A percentile compares a stretch with the other conserved stretches of the same genome.
Conservation (phyloP, 2,113 vertebrate genomes). For the Microcebus murinus region DNA sequence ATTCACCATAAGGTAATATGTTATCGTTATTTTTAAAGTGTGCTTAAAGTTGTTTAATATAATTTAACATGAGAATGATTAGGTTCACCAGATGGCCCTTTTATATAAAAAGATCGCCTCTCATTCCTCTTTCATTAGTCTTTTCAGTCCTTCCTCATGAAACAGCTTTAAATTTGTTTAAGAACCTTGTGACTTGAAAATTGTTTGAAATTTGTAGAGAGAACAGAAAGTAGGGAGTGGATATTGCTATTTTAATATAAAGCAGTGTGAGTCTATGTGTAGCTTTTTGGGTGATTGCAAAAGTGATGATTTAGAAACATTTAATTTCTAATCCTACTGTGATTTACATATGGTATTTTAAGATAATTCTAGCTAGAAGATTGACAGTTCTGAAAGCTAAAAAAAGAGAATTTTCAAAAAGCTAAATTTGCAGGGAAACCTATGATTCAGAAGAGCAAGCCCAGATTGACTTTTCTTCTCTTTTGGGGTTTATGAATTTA, state of each 20-base stretch:
- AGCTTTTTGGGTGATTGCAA: background rate
- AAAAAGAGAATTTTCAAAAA: background rate
- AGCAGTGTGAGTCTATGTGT: background rate
- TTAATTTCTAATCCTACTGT: slow-evolving; percentile 22
- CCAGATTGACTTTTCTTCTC: background rate
- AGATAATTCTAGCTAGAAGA: background rate
- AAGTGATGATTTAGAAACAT: background rate
- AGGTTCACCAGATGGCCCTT: slow-evolving; percentile 56
- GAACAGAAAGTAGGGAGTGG: background rate
- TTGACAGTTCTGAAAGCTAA: background rate
- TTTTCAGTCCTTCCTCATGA: slow-evolving; percentile 37
- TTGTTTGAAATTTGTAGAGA: slow-evolving; percentile 48
- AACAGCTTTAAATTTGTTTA: slow-evolving; percentile 43
- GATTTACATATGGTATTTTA: background rate
- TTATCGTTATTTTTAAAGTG: slow-evolving; percentile 53
- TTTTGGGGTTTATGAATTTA: slow-evolving; percentile 24
- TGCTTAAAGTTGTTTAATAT: slow-evolving; percentile 56
- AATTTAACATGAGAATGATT: slow-evolving; percentile 54
- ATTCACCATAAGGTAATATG: slow-evolving; percentile 54
- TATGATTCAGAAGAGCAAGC: background rate
- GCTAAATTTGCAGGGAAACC: slow-evolving; percentile 9
- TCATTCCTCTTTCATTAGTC: slow-evolving; percentile 33
- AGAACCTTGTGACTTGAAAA: slow-evolving; percentile 21
- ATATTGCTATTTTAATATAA: background rate
- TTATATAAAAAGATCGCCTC: slow-evolving; percentile 49